Evolutionary conservation across 2,888 invertebrate genomes (phyloP).

Genomic region (Beris morrisii): DNA sequence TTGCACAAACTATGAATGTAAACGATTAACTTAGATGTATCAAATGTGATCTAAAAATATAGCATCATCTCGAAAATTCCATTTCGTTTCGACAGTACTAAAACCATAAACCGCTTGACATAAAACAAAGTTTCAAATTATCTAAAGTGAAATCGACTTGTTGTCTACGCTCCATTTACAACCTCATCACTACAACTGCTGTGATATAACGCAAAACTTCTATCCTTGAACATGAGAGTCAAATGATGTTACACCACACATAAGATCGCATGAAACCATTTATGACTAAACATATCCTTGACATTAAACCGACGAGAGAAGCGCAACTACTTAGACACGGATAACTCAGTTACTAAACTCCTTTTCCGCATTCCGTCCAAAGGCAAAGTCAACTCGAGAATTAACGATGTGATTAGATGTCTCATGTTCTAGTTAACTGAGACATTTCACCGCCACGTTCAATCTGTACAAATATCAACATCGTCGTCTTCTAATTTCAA

Average conservation of each 20-base stretch:
- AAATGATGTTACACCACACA: neutral
- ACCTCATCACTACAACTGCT: neutral
- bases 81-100: too few relatives aligned
- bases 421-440: conserved; percentile 25
- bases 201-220: neutral
- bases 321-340: neutral
- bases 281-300: conserved; percentile 19
- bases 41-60: too few relatives aligned
- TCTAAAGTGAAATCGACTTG: conserved; percentile 18
- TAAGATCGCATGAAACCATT: conserved; percentile 21
- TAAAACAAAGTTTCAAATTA: conserved; percentile 18
- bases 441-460: conserved; percentile 21
- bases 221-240: neutral
- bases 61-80: too few relatives aligned
- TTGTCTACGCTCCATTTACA: neutral
- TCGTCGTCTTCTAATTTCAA: conserved; percentile 36
- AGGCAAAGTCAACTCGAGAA: conserved; percentile 22
- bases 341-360: conserved; percentile 15
- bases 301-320: neutral
- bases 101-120: conserved; percentile 7
- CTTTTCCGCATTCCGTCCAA: neutral
- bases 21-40: too few relatives aligned
- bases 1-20: too few relatives aligned
- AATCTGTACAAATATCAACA: conserved; percentile 36
- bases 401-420: conserved; percentile 24